phyloP scores from a whole-genome alignment of 2,797 vertebrate genomes.

The Lophotriccus pileatus region DNA sequence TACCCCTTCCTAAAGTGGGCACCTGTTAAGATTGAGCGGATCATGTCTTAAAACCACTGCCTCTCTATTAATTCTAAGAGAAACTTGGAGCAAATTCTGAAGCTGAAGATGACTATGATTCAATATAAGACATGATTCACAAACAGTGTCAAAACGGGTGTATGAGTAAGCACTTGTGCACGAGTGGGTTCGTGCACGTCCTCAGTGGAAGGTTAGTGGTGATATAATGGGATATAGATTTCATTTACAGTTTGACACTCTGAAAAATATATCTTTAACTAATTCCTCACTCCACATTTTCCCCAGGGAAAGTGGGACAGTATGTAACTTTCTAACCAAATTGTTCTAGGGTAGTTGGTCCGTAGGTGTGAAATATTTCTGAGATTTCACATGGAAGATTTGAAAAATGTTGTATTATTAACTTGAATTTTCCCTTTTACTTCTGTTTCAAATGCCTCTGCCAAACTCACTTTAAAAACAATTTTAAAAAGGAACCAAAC shows the following conservation, averaged over 20 bases:
- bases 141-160: accelerated
- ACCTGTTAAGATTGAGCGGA: background rate
- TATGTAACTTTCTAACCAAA: background rate
- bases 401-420: background rate
- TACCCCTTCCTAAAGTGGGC: background rate
- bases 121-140: background rate
- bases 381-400: background rate
- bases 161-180: background rate
- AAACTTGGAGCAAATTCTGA: background rate
- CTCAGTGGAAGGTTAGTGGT: background rate
- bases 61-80: background rate
- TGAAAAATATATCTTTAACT: background rate
- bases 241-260: background rate
- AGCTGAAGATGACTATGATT: background rate
- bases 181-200: accelerated
- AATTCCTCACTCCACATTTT: background rate
- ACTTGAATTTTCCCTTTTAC: background rate
- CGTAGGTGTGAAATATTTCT: background rate
- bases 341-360: background rate
- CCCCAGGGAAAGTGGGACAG: background rate
- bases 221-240: background rate
- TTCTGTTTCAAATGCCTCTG: background rate
- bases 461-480: background rate
- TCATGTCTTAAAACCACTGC: background rate
- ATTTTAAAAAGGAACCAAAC: background rate